Evolutionary conservation across 1,140 invertebrate genomes (phyloP), one percentile per base, ranked within the genome.

Genomic region (Eriosoma lanigerum): DNA sequence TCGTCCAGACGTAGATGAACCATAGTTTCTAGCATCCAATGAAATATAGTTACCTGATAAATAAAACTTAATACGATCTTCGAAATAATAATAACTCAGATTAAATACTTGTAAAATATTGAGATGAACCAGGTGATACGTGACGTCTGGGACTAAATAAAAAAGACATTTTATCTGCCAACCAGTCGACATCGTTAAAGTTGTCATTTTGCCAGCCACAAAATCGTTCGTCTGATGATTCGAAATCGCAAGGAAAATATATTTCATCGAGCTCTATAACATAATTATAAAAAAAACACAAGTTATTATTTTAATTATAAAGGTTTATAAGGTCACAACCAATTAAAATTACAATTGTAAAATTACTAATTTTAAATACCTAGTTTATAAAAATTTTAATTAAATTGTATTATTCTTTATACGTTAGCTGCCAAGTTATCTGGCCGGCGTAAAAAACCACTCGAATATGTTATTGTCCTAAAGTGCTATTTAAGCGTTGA

Each of bases 161-260:
- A 24, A 48, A 19, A 19, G 15, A 3, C 2, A 13, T 19, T 78
- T 62, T 62, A 46, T 78, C 73, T 10, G 56, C 56, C 9, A 78
- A 48, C 73, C 73, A 78, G 17, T 78, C 73, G 19, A 78, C 17
- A 17, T 78, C 73, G 5, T 78, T 78, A 5, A 24, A 62, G 9
- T 46, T 48, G 46, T 78, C 56, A 46, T 78, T 78, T 78, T 26
- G 44, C 73, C 73, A 78, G 0, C 73, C 56, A 78, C 73, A 78
- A 60, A 78, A 78, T n/a, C 73, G 21, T 19, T 78, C 38, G 9
- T 62, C 56, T 4, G 56, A 1, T 0, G 73, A 78, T 78, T 78
- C 73, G 10, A 78, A 78, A 15, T 78, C 24, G n/a, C 73, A 78
- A 17, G 54, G 13, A 17, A 58, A 1, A 75, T 75, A 21, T 19